Conservation (phyloP, 2,113 vertebrate species). For the Ahaetulla prasina region DNA sequence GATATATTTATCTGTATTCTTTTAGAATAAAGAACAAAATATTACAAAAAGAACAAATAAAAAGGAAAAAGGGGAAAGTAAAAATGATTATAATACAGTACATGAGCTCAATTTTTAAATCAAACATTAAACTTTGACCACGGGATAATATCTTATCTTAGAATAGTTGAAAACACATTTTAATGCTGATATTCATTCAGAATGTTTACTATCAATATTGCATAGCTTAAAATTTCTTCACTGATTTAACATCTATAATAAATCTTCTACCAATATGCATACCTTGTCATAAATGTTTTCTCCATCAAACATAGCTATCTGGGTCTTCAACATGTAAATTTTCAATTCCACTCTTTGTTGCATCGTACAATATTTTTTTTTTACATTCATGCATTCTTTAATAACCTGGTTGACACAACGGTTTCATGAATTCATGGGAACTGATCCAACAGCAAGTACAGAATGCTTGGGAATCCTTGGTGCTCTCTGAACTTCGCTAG, state of each 20-base stretch:
- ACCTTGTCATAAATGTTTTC: not conserved
- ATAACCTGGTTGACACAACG: not conserved
- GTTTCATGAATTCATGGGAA: not conserved
- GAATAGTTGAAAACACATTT: not conserved
- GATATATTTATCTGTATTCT: not conserved
- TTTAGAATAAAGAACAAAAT: not conserved
- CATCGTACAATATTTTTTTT: not conserved
- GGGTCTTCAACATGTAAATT: not conserved
- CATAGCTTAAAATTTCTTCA: not conserved
- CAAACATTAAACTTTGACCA: not conserved
- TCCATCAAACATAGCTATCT: not conserved
- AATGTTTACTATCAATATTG: not conserved
- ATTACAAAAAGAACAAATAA: not conserved
- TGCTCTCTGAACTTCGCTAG: not conserved
- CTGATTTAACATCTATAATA: not conserved
- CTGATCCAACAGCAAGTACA: not conserved
- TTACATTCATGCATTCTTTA: not conserved
- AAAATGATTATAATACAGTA: not conserved
- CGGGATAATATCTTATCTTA: not conserved
- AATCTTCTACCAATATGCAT: not conserved
- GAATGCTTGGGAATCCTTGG: not conserved
- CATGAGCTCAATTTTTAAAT: not conserved
- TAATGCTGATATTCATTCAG: not conserved
- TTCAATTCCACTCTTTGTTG: not conserved
- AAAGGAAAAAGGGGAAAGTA: not conserved